Percentiles rank a stretch among this genome's conserved stretches.
Conservation (phyloP, 2,797 vertebrate species). For the Vireo griseus region DNA sequence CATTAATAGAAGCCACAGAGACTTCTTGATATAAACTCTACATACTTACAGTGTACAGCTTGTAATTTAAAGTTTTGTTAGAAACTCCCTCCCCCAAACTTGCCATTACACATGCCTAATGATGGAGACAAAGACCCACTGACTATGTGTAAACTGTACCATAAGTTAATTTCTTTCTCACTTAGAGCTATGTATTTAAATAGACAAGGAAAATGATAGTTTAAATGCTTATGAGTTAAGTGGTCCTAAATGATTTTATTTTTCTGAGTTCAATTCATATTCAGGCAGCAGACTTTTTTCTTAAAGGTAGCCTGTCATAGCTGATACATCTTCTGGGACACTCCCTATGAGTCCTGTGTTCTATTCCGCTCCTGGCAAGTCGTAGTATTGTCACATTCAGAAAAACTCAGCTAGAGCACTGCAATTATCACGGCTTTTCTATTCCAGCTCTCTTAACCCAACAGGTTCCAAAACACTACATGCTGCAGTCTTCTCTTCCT, state of each 20-base stretch:
- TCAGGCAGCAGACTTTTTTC: background rate
- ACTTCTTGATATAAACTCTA: background rate
- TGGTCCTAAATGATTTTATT: conserved; percentile 1
- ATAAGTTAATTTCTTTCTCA: background rate
- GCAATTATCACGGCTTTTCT: background rate
- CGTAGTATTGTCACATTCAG: conserved; percentile 28
- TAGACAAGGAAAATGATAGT: background rate
- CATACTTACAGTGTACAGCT: background rate
- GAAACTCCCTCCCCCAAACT: background rate
- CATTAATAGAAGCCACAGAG: background rate
- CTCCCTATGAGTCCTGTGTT: background rate
- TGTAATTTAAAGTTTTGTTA: background rate
- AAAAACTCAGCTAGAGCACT: conserved; percentile 24
- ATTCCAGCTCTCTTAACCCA: background rate
- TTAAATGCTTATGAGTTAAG: background rate
- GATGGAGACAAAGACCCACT: background rate
- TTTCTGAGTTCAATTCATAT: background rate
- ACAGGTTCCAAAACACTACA: background rate
- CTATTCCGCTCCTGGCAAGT: conserved; percentile 23
- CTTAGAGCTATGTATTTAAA: background rate
- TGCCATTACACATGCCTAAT: background rate
- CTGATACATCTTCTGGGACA: conserved; percentile 7
- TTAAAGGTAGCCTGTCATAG: conserved; percentile 24
- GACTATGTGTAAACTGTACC: background rate
- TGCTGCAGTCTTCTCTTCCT: background rate